Conservation (phyloP, 2,797 vertebrate species). For the Prionace glauca region DNA sequence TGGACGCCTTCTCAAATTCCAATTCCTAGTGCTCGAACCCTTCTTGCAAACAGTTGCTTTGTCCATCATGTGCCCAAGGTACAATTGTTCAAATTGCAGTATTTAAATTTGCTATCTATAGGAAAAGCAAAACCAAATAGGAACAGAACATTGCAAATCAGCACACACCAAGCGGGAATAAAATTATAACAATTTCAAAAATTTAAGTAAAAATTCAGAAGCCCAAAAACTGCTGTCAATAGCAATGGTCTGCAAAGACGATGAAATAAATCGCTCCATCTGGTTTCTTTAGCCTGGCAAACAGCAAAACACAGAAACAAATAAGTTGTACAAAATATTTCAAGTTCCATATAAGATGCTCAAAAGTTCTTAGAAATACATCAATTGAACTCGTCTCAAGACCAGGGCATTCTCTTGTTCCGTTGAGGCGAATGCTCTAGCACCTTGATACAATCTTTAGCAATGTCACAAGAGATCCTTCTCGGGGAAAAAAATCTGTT, state of each 20-base stretch:
- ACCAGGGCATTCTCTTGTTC: neutral
- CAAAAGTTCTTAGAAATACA: neutral
- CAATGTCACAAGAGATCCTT: neutral
- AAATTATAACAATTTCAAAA: neutral
- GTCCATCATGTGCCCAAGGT: neutral
- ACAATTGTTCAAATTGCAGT: neutral
- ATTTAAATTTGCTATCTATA: neutral
- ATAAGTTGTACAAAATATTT: neutral
- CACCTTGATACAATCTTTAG: neutral
- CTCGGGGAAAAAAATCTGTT: neutral
- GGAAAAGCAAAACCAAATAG: neutral
- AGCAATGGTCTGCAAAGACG: neutral
- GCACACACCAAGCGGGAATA: neutral
- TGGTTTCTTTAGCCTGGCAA: neutral
- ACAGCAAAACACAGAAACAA: neutral
- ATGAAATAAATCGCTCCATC: neutral
- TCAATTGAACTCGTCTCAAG: neutral
- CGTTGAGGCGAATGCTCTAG: neutral
- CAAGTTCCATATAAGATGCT: neutral
- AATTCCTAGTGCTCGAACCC: neutral
- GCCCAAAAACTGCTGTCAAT: neutral
- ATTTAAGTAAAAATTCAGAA: too few species aligned
- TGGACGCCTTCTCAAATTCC: neutral
- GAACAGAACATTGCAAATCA: neutral
- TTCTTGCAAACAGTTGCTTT: neutral